These are phyloP conservation scores for Atherinosoma microstoma DNA, from an alignment of 2,797 vertebrate species.

Conservation along the genomic window DNA sequence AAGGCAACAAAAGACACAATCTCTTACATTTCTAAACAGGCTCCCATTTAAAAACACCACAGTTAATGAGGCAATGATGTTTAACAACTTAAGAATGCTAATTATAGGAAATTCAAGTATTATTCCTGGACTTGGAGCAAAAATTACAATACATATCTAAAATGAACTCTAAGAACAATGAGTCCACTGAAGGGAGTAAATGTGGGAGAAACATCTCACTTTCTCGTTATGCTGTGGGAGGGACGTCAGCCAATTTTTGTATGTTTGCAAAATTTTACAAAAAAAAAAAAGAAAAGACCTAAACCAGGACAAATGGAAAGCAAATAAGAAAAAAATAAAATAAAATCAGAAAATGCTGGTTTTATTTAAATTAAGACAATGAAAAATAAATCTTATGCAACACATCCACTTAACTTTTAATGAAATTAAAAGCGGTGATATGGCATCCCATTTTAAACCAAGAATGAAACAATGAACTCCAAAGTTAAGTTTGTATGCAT, in stretches of 20 bases:
- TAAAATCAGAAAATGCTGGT: not conserved
- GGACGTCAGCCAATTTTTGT: too few relatives aligned
- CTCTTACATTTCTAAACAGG: conserved; percentile 17
- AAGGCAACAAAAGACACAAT: conserved; percentile 61
- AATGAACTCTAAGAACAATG: not conserved
- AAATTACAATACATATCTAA: not conserved
- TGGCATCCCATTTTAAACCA: conserved; percentile 6
- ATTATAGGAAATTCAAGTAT: conserved; percentile 52
- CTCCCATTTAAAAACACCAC: conserved; percentile 43
- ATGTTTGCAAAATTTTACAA: not conserved
- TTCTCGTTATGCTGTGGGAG: too few relatives aligned
- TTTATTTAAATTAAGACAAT: conserved; percentile 3
- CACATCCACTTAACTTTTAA: conserved; percentile 12
- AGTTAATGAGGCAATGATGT: conserved; percentile 33
- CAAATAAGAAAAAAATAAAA: not conserved
- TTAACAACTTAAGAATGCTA: not conserved
- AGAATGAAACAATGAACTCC: conserved; percentile 34
- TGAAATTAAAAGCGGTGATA: not conserved
- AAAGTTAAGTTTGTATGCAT: conserved; percentile 43
- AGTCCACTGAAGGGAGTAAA: conserved; percentile 5
- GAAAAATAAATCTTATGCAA: conserved; percentile 10
- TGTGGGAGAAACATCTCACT: not conserved
- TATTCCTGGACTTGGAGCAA: conserved; percentile 31
- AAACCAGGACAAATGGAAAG: not conserved
- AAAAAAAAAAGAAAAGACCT: not conserved